Conservation (phyloP, 2,113 vertebrate genomes). For the Phrynocephalus versicolor region DNA sequence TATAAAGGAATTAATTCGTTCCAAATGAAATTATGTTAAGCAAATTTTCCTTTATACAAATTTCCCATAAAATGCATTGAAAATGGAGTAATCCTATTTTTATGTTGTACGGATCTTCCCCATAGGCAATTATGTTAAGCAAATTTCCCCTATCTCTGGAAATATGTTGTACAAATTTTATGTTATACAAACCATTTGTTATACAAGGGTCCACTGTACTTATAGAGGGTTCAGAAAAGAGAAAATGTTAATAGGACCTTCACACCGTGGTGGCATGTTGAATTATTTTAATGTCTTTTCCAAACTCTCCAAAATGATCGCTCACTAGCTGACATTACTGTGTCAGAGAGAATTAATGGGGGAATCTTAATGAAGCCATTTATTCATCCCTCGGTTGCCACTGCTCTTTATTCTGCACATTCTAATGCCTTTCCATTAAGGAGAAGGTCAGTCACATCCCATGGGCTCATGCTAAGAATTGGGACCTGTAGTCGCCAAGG, state of each 20-base stretch:
- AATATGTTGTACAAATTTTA: too few relatives aligned
- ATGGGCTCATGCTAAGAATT: neutral
- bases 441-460: neutral
- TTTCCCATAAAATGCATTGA: too few relatives aligned
- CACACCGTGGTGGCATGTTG: neutral
- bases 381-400: neutral
- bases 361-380: neutral
- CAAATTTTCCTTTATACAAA: too few relatives aligned
- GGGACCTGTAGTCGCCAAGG: neutral
- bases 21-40: too few relatives aligned
- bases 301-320: neutral
- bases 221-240: neutral
- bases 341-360: neutral
- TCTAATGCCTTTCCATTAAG: neutral
- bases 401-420: neutral
- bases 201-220: too few relatives aligned
- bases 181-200: too few relatives aligned
- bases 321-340: fast-evolving
- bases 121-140: too few relatives aligned
- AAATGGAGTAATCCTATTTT: too few relatives aligned
- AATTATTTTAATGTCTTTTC: neutral
- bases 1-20: too few relatives aligned
- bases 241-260: neutral
- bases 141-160: too few relatives aligned
- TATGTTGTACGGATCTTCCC: too few relatives aligned